phyloP scores from a whole-genome alignment of 2,113 vertebrate species.

The Anguilla rostrata region DNA sequence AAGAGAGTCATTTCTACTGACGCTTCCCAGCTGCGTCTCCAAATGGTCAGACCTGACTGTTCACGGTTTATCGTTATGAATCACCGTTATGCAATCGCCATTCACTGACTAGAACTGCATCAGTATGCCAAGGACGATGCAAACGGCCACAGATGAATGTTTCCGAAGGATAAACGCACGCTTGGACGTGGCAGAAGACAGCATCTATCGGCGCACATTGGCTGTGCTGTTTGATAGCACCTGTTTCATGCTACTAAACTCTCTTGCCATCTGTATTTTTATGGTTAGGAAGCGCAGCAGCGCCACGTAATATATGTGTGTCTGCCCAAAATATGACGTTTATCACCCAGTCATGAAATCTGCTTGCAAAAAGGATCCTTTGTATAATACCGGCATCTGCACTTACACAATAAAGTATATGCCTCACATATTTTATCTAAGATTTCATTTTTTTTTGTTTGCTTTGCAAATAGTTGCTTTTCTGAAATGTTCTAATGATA shows the following conservation, averaged over 20 bases:
- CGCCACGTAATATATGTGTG: background rate
- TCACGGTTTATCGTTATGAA: background rate
- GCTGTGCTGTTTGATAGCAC: background rate
- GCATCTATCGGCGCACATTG: background rate
- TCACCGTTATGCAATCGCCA: background rate
- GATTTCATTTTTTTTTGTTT: too few species aligned
- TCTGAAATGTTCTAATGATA: background rate
- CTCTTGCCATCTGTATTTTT: background rate
- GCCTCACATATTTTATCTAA: too few species aligned
- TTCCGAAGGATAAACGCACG: background rate
- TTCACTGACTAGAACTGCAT: background rate
- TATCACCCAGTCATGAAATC: background rate
- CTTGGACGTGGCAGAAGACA: background rate
- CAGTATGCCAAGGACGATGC: background rate
- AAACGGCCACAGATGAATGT: background rate
- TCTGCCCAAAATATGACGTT: background rate
- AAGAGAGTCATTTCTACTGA: background rate
- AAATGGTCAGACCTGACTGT: constrained; percentile 1
- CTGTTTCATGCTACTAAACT: background rate
- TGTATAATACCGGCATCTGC: too few species aligned
- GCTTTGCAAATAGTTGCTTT: background rate
- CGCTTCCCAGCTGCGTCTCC: background rate
- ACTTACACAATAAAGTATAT: too few species aligned
- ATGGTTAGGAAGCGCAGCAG: background rate
- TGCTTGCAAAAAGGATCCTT: background rate